Percentiles rank a stretch among this genome's conserved stretches.
Conservation (phyloP, 2,113 vertebrate species). For the Chionis minor region DNA sequence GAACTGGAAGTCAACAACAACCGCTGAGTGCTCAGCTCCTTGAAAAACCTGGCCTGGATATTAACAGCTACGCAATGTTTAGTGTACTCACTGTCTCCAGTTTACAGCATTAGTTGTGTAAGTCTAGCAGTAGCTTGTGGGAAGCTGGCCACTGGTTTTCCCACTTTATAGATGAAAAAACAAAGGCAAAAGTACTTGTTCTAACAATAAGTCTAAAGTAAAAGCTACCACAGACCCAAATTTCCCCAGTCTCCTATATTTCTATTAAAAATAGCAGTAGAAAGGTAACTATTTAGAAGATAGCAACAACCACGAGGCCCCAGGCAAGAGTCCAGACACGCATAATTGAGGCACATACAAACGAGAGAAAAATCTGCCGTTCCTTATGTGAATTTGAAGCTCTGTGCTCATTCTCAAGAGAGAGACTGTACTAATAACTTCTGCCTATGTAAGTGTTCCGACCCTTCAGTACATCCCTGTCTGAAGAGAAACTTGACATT, state of each 20-base stretch:
- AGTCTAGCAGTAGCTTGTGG: background rate
- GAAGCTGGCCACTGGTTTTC: background rate
- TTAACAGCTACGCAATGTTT: background rate
- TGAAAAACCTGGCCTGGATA: conserved; percentile 29
- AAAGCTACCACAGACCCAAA: background rate
- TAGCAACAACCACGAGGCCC: background rate
- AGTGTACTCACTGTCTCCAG: background rate
- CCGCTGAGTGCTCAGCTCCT: background rate
- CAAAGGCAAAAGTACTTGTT: background rate
- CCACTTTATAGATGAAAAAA: background rate
- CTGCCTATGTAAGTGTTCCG: background rate
- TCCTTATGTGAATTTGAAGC: background rate
- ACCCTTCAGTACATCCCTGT: background rate
- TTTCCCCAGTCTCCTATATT: background rate
- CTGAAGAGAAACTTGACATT: background rate
- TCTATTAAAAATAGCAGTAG: background rate
- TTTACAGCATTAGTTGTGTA: background rate
- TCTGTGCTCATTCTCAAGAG: background rate
- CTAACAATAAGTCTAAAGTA: background rate
- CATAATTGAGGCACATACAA: background rate
- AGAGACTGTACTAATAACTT: background rate
- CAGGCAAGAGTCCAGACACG: background rate
- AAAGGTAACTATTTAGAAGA: background rate
- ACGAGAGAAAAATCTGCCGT: background rate
- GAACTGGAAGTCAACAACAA: background rate